Evolutionary conservation across 2,888 invertebrate species (phyloP), one percentile per base, ranked within the genome.

Genomic region (Synergus laeviventris): DNA sequence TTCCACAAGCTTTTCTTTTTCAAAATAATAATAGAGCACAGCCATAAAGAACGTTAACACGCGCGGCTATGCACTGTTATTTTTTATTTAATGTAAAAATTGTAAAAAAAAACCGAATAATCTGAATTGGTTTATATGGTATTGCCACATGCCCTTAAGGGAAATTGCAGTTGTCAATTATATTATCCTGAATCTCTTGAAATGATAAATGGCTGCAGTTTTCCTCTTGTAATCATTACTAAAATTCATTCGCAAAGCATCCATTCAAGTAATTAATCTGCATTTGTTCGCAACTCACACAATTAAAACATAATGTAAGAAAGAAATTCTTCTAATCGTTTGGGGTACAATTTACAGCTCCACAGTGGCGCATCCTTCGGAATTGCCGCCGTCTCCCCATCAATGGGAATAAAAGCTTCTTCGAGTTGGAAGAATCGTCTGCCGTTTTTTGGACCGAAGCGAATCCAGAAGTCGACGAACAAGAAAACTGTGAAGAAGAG

Each of bases 341-440:
- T 77, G 83, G 81, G 84, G 79, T 54, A 36, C 39, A 59, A 78
- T 86, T 94, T 95, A 85, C 95, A 99, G 99, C 94, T 97, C 98
- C 89, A 96, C 97, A 88, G 97, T 99, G 91, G 99, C 99, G 87
- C 98, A 99, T 92, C 97, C 98, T 80, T 98, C 98, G 84, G 99
- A 99, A 93, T 93, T 99, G 92, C 99, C 99, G 89, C 99, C 99
- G 60, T 98, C 98, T 89, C 99, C 99, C 86, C 98, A 98, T 92
- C 97, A 98, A 91, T 99, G 99, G 99, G 97, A 98, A 94, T 97
- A 95, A 96, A 81, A 78, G 75, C 77, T 78, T 81, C 83, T 80
- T 80, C 83, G 81, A 79, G 80, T 74, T 49, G 66, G 76, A 76
- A n/a, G 61, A 64, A 59, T 77, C 60, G 42, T 54, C 45, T 78